These are phyloP conservation scores for Spea bombifrons DNA, from an alignment of 2,113 vertebrate genomes.

Conservation along the genomic window DNA sequence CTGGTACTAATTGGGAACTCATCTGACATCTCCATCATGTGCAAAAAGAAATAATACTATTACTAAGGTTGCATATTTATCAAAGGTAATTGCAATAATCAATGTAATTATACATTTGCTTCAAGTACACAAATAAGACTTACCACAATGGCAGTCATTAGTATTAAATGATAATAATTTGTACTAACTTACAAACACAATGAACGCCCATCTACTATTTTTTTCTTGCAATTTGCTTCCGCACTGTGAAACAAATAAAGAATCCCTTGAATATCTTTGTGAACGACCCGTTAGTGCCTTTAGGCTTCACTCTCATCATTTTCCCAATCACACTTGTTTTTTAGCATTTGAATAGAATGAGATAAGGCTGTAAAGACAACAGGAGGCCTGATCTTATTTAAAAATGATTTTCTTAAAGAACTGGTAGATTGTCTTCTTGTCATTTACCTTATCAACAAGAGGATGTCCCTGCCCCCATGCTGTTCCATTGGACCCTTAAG, in stretches of 20 bases:
- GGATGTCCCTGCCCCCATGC: conserved; percentile 34
- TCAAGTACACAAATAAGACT: no score
- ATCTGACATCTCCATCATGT: no score
- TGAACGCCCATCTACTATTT: not conserved
- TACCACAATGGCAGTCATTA: no score
- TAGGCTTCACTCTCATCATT: conserved; percentile 20
- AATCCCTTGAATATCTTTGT: conserved; percentile 4
- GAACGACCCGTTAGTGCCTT: conserved; percentile 27
- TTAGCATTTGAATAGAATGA: conserved; percentile 41
- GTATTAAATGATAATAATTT: no score
- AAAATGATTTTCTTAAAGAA: conserved; percentile 37
- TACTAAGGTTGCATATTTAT: no score
- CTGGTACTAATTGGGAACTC: no score
- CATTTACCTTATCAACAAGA: conserved; percentile 37
- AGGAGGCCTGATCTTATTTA: conserved; percentile 40
- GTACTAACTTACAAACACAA: not conserved
- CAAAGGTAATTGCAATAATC: no score
- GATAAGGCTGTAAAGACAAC: conserved; percentile 41
- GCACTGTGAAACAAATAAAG: conserved; percentile 22
- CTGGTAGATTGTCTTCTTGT: conserved; percentile 22
- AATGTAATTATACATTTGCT: no score
- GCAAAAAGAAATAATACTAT: no score
- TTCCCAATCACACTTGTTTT: conserved; percentile 19
- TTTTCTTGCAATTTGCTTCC: conserved; percentile 23
- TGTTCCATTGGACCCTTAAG: conserved; percentile 35